Evolutionary conservation across 2,888 invertebrate genomes (phyloP).

Genomic region (Archips xylosteana): DNA sequence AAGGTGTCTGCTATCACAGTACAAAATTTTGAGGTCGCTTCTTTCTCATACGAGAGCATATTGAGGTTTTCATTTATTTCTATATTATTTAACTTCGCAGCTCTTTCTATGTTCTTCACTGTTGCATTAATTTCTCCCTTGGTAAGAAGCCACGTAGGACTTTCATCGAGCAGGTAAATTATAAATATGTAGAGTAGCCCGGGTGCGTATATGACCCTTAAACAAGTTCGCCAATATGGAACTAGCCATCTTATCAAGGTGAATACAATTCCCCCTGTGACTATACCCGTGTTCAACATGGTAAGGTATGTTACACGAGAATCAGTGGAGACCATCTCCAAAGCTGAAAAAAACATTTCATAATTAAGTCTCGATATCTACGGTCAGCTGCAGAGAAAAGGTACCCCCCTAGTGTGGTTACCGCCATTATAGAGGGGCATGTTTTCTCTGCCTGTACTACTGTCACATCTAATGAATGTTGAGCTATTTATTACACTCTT

Average conservation of each 20-base stretch:
- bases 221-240: constrained; percentile 88
- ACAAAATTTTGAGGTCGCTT: constrained; percentile 54
- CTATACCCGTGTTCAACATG: constrained; percentile 50
- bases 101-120: constrained; percentile 84
- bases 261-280: constrained; percentile 57
- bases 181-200: constrained; percentile 88
- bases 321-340: constrained; percentile 69
- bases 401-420: too few species aligned
- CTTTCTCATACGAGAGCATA: constrained; percentile 54
- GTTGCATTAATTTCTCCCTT: constrained; percentile 88
- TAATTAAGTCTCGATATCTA: too few species aligned
- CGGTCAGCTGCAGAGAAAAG: too few species aligned
- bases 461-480: too few species aligned
- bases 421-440: too few species aligned
- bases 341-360: constrained; percentile 54
- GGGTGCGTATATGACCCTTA: constrained; percentile 89
- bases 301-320: constrained; percentile 64
- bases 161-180: constrained; percentile 89
- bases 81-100: constrained; percentile 80
- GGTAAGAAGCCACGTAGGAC: constrained; percentile 91
- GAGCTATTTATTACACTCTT: too few species aligned
- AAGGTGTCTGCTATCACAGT: constrained; percentile 66
- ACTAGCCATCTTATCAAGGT: constrained; percentile 68
- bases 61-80: constrained; percentile 61
- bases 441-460: too few species aligned